Evolutionary conservation across 2,888 invertebrate species (phyloP).

Genomic region (Heliconius erato): DNA sequence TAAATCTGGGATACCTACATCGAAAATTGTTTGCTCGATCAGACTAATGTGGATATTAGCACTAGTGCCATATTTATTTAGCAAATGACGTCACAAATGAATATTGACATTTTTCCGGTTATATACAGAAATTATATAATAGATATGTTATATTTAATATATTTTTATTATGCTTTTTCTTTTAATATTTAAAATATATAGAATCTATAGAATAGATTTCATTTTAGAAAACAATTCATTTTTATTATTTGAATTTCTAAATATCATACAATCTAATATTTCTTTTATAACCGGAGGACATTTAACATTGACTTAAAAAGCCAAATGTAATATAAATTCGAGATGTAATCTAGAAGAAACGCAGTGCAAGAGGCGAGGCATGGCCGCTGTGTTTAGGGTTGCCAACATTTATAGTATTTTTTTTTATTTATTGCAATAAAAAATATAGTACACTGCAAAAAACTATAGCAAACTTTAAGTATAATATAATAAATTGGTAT

Average conservation of each 20-base stretch:
- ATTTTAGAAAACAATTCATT: not conserved
- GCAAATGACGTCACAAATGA: slow-evolving; percentile 39
- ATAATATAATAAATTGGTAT: not conserved
- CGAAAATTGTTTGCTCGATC: slow-evolving; percentile 56
- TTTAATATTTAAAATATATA: slow-evolving; percentile 22
- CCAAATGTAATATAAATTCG: slow-evolving; percentile 17
- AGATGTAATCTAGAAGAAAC: slow-evolving; percentile 44
- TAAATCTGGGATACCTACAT: slow-evolving; percentile 47
- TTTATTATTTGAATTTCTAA: not conserved
- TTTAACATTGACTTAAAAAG: slow-evolving; percentile 8
- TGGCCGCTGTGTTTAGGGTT: slow-evolving; percentile 47
- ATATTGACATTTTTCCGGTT: slow-evolving; percentile 8
- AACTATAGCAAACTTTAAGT: not conserved
- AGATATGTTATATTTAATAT: not conserved
- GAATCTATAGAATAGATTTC: slow-evolving; percentile 11
- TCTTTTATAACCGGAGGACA: slow-evolving; percentile 25
- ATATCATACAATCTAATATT: not conserved
- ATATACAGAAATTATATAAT: not conserved
- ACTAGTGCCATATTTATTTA: slow-evolving; percentile 6
- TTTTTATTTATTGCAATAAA: not conserved
- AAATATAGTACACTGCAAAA: not conserved
- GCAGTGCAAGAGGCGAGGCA: slow-evolving; percentile 60
- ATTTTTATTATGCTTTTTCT: slow-evolving; percentile 9
- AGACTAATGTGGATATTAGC: slow-evolving; percentile 39
- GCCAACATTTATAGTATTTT: not conserved